Evolutionary conservation across 1,140 invertebrate genomes (phyloP).

Genomic region (Parasteatoda tepidariorum): DNA sequence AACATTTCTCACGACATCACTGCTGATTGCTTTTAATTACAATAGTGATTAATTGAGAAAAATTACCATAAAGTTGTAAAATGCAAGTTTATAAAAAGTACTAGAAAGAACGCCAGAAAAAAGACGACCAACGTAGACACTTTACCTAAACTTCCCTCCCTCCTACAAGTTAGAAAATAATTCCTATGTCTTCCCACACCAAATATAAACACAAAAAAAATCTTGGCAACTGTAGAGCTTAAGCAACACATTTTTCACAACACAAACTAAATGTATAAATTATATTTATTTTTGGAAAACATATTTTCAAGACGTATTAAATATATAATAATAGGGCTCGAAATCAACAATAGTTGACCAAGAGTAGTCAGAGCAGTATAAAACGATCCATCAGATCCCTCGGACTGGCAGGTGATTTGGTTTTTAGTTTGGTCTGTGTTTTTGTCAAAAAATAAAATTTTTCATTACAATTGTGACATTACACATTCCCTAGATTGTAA

Average conservation of each 20-base stretch:
- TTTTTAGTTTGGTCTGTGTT: too few species aligned
- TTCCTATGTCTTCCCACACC: background rate
- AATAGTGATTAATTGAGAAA: conserved; percentile 39
- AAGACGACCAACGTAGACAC: conserved; percentile 34
- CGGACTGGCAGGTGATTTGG: too few species aligned
- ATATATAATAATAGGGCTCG: background rate
- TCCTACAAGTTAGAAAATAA: background rate
- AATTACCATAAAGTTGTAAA: conserved; percentile 51
- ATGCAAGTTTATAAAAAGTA: conserved; percentile 40
- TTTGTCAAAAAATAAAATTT: too few species aligned
- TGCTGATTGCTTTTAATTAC: conserved; percentile 3
- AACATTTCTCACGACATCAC: background rate
- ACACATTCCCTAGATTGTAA: too few species aligned
- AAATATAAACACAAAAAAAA: background rate
- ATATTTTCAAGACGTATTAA: background rate
- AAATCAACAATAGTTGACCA: background rate
- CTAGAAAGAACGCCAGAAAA: conserved; percentile 8
- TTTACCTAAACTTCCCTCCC: conserved; percentile 20
- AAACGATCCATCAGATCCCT: background rate
- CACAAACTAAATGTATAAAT: background rate
- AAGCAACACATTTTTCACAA: background rate
- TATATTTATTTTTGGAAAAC: background rate
- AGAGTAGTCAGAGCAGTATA: background rate
- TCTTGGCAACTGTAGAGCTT: background rate
- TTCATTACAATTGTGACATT: too few species aligned